phyloP scores from a whole-genome alignment of 2,888 invertebrate species.

The Pachliopta kotzebuea region DNA sequence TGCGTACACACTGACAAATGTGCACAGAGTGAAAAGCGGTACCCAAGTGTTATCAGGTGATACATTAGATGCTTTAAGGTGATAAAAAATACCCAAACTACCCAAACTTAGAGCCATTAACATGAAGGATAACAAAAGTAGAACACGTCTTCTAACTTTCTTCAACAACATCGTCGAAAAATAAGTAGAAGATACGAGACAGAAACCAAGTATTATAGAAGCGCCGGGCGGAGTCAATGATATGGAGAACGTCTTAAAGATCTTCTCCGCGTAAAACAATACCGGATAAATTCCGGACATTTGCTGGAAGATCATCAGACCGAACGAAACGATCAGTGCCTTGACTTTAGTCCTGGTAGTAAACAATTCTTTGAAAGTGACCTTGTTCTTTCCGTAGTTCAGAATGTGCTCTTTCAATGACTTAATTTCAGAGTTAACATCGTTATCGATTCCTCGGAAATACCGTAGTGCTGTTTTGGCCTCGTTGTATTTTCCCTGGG shows the following conservation, averaged over 20 bases:
- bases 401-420: constrained; percentile 68
- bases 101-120: constrained; percentile 79
- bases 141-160: constrained; percentile 79
- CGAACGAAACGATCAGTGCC: constrained; percentile 73
- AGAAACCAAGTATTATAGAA: constrained; percentile 82
- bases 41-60: constrained; percentile 64
- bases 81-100: constrained; percentile 72
- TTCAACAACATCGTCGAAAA: constrained; percentile 81
- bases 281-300: constrained; percentile 82
- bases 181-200: constrained; percentile 80
- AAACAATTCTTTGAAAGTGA: constrained; percentile 68
- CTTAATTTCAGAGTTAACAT: constrained; percentile 78
- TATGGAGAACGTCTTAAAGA: constrained; percentile 74
- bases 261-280: constrained; percentile 79
- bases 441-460: constrained; percentile 82
- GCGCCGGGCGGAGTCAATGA: constrained; percentile 60
- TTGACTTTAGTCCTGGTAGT: constrained; percentile 63
- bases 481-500: constrained; percentile 76
- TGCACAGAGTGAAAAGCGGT: constrained; percentile 77
- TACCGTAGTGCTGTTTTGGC: constrained; percentile 82
- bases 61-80: constrained; percentile 51
- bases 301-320: constrained; percentile 85
- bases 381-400: constrained; percentile 65
- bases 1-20: constrained; percentile 82
- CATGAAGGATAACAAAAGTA: constrained; percentile 82